A percentile compares a stretch with the other conserved stretches of the same genome.
Conservation (phyloP, 92 coral and sea anemone genomes). For the Parazoanthus darwini region DNA sequence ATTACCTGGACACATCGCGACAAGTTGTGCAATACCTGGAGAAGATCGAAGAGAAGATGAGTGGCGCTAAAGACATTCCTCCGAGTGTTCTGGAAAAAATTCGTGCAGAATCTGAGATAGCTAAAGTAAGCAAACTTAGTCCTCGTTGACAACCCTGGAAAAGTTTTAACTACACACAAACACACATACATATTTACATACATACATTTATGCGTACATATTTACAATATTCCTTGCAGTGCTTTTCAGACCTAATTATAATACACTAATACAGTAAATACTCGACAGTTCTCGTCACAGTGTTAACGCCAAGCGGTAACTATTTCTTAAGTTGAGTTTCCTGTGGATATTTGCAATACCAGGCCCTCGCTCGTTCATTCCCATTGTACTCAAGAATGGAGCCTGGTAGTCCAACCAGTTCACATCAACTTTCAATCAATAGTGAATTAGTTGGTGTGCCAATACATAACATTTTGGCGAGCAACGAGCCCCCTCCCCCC, state of each 20-base stretch:
- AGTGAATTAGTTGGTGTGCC: too few species aligned
- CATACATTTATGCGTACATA: neutral
- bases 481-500: too few species aligned
- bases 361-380: too few species aligned
- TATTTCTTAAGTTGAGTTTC: too few species aligned
- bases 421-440: too few species aligned
- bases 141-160: conserved; percentile 24
- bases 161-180: neutral
- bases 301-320: too few species aligned
- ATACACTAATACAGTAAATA: too few species aligned
- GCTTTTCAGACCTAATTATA: neutral
- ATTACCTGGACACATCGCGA: conserved; percentile 83
- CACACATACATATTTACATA: neutral
- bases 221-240: neutral
- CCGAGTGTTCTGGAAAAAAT: conserved; percentile 81
- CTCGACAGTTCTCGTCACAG: too few species aligned
- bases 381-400: too few species aligned
- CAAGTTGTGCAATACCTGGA: conserved; percentile 91
- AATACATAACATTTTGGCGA: too few species aligned
- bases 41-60: conserved; percentile 90
- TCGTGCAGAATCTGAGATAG: conserved; percentile 81
- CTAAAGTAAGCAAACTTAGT: conserved; percentile 64
- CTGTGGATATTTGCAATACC: too few species aligned
- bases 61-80: conserved; percentile 88
- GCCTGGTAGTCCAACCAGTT: too few species aligned